Conservation (phyloP, 2,113 vertebrate species). For the Ceyx cyanopectus region DNA sequence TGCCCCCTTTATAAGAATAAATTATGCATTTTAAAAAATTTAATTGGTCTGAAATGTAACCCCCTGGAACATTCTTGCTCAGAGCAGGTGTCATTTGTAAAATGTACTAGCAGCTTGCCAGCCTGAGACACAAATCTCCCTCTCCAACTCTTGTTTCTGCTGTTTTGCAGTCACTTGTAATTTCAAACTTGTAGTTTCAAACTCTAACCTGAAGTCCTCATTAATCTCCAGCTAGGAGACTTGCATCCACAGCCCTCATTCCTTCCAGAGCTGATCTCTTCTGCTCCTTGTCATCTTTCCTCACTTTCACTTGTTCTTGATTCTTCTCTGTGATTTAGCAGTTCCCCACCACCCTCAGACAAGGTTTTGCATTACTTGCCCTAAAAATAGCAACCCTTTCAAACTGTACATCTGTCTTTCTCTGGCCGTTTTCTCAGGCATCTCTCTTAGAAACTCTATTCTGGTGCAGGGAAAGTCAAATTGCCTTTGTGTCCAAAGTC, state of each 20-base stretch:
- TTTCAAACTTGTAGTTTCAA: not conserved
- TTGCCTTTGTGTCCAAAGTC: not conserved
- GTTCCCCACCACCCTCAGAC: not conserved
- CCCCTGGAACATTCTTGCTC: conserved; percentile 9
- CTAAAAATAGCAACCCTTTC: not conserved
- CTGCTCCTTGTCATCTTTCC: not conserved
- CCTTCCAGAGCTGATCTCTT: not conserved
- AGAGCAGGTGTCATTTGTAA: conserved; percentile 31
- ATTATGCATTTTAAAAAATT: conserved; percentile 3
- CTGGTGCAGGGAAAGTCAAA: not conserved
- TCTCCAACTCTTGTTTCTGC: not conserved
- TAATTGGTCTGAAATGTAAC: conserved; percentile 8
- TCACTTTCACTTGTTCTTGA: not conserved
- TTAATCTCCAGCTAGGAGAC: not conserved
- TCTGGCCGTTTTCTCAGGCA: not conserved
- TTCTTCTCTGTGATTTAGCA: not conserved
- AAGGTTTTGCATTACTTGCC: not conserved
- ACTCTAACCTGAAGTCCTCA: not conserved
- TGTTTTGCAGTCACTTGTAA: conserved; percentile 6
- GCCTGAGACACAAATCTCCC: conserved; percentile 3
- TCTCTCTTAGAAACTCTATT: not conserved
- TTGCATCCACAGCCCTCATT: not conserved
- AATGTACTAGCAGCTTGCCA: conserved; percentile 1
- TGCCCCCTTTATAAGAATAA: conserved; percentile 31
- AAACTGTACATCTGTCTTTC: not conserved